These are phyloP conservation scores for Nannobrachium achirus DNA, from an alignment of 2,113 vertebrate species.

Conservation along the genomic window DNA sequence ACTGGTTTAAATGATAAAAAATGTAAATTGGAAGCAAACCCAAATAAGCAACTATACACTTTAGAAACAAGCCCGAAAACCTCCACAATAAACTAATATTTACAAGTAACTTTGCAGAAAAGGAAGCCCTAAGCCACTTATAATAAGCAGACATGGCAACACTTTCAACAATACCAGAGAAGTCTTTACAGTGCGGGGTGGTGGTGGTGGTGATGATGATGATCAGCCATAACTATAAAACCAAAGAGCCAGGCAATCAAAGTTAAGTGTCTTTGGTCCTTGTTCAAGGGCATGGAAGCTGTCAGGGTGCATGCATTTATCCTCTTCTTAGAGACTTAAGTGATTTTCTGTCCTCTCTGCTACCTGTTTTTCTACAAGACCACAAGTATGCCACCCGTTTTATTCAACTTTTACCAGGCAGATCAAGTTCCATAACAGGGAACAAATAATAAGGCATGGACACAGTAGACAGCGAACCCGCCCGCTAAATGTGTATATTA, in stretches of 20 bases:
- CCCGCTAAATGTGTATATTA: too few relatives aligned
- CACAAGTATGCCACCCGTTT: too few relatives aligned
- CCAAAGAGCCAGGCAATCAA: slow-evolving; percentile 18
- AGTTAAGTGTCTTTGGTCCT: slow-evolving; percentile 8
- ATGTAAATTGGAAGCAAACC: too few relatives aligned
- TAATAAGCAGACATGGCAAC: too few relatives aligned
- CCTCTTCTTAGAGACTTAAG: too few relatives aligned
- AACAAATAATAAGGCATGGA: slow-evolving; percentile 17
- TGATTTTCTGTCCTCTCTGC: neutral
- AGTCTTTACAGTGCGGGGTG: slow-evolving; percentile 41
- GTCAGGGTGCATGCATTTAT: neutral
- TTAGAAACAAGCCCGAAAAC: too few relatives aligned
- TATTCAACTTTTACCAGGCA: neutral
- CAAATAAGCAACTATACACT: too few relatives aligned
- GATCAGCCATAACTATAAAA: slow-evolving; percentile 39
- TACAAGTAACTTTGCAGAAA: too few relatives aligned
- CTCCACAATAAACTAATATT: too few relatives aligned
- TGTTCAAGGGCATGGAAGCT: neutral
- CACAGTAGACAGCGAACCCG: slow-evolving; percentile 4
- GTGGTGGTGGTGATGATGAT: neutral
- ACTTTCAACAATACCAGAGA: neutral
- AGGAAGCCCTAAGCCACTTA: too few relatives aligned
- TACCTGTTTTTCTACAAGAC: neutral
- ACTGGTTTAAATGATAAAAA: too few relatives aligned
- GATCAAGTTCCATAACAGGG: slow-evolving; percentile 14